Evolutionary conservation across 2,113 vertebrate species (phyloP).

Genomic region (Epinephelus lanceolatus): DNA sequence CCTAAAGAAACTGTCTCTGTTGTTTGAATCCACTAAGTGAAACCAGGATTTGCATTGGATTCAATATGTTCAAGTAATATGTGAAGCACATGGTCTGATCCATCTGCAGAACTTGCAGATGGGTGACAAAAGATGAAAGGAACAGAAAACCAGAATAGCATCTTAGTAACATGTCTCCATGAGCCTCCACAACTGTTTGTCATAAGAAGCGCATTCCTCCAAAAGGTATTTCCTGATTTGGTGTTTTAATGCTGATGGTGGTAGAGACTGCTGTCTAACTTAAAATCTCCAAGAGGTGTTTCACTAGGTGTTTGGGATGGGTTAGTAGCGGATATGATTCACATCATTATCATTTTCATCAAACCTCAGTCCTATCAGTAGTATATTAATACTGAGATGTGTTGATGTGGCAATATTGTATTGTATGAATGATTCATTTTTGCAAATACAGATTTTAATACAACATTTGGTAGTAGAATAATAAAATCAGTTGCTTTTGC

Average conservation of each 20-base stretch:
- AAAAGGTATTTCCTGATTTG: background rate
- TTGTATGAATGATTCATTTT: too few relatives aligned
- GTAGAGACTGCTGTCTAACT: background rate
- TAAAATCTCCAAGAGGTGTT: background rate
- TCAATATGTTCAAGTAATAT: conserved; percentile 55
- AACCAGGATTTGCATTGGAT: conserved; percentile 48
- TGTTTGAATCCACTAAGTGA: conserved; percentile 45
- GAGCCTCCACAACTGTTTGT: background rate
- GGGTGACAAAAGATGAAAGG: conserved; percentile 4
- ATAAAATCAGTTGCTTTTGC: too few relatives aligned
- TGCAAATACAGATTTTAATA: too few relatives aligned
- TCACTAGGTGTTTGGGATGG: background rate
- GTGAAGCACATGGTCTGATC: conserved; percentile 57
- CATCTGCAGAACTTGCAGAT: background rate
- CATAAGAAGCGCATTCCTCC: background rate
- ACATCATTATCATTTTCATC: background rate
- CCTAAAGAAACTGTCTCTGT: background rate
- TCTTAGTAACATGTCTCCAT: background rate
- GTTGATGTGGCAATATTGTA: background rate
- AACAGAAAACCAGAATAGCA: background rate
- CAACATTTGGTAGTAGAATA: too few relatives aligned
- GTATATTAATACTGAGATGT: too few relatives aligned
- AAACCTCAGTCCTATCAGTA: background rate
- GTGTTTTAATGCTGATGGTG: background rate
- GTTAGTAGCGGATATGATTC: too few relatives aligned